Evolutionary conservation across 2,888 invertebrate species (phyloP), one percentile per base, ranked within the genome.

Genomic region (Iphiclides podalirius): DNA sequence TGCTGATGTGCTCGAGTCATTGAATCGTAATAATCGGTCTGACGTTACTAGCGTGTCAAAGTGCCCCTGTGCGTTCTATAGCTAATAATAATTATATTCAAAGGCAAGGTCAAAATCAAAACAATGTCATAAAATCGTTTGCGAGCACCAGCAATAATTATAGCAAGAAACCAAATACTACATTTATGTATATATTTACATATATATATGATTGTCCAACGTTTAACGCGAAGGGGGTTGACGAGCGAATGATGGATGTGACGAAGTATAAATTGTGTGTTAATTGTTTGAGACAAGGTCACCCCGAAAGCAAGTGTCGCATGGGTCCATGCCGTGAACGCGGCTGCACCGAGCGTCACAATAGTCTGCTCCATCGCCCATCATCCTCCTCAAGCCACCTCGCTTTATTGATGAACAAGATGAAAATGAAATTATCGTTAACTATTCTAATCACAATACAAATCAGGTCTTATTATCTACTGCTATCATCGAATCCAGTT

Each of bases 1-100:
- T 2, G 60, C 60, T 1, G 58, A 60, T 43, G 50, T 60, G 23
- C 34, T 58, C 6, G 54, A 58, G 34, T 44, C 58, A 15, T 36
- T 36, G 9, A 36, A 15, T 36, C 36, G 36, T 36, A 16, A 16
- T 15, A 36, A 36, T 9, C 36, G 9, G n/a, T 26, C 26, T 26
- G 26, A 26, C 26, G 26, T 26, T 3, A 26, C 1, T 26, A 3
- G 26, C 26, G 26, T 26, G 26, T 26, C 26, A 26, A 26, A 26
- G 26, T 26, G 26, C 1, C 26, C 44, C n/a, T n/a, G n/a, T n/a
- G n/a, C n/a, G n/a, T n/a, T n/a, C n/a, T n/a, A n/a, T n/a, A n/a
- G n/a, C n/a, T n/a, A n/a, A n/a, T n/a, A n/a, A n/a, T n/a, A n/a
- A n/a, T n/a, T n/a, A n/a, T n/a, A n/a, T n/a, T n/a, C n/a, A n/a